phyloP scores from a whole-genome alignment of 2,113 vertebrate genomes.

The Pollimyrus isidori region DNA sequence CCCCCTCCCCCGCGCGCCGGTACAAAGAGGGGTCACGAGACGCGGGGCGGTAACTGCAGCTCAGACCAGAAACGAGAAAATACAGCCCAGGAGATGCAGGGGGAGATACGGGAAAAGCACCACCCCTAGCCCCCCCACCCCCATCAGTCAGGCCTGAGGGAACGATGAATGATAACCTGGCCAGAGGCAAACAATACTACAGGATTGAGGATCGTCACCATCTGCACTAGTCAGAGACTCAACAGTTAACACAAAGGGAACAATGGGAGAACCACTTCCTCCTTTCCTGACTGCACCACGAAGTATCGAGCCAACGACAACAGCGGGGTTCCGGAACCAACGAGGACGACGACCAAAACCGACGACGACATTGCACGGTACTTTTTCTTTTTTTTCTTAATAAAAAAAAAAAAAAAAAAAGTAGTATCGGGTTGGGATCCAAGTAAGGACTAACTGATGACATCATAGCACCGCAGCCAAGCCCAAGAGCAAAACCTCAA shows the following conservation, averaged over 20 bases:
- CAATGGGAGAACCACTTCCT: neutral
- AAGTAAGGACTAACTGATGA: neutral
- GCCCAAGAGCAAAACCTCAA: neutral
- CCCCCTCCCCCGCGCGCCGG: too few relatives aligned
- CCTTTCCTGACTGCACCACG: neutral
- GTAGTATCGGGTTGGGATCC: neutral
- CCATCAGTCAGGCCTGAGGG: neutral
- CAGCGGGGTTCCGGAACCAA: neutral
- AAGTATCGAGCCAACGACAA: neutral
- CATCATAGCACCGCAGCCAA: neutral
- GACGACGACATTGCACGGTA: neutral
- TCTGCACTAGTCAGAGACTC: neutral
- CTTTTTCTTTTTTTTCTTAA: too few relatives aligned
- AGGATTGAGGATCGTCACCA: neutral
- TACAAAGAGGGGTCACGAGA: neutral
- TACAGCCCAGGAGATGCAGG: neutral
- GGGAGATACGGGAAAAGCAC: neutral
- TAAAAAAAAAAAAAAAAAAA: too few relatives aligned
- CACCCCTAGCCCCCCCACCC: fast-evolving
- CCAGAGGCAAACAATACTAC: neutral
- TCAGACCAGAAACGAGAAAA: neutral
- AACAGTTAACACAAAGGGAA: neutral
- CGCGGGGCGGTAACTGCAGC: neutral
- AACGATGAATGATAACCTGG: neutral
- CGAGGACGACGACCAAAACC: neutral